phyloP scores from a whole-genome alignment of 2,888 invertebrate species.

The Hirudinaria manillensis region DNA sequence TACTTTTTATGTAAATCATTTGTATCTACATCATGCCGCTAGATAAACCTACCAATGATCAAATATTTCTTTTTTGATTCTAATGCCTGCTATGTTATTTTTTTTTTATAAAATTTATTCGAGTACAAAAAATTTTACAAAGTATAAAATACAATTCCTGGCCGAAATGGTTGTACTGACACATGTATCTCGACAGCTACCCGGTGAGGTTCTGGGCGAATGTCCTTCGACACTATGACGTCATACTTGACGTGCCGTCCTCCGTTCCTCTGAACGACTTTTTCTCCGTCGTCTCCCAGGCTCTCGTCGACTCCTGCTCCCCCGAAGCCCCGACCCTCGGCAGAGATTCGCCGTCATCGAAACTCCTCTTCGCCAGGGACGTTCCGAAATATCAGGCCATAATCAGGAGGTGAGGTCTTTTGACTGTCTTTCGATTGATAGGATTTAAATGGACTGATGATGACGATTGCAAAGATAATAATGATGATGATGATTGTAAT shows the following conservation, averaged over 20 bases:
- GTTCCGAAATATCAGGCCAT: conserved; percentile 49
- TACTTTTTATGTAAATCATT: too few relatives aligned
- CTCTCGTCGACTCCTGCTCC: conserved; percentile 99
- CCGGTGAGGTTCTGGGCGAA: conserved; percentile 91
- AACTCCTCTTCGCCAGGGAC: conserved; percentile 97
- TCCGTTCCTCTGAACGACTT: conserved; percentile 96
- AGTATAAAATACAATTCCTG: too few relatives aligned
- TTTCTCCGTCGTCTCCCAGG: conserved; percentile 96
- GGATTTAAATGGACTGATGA: not conserved
- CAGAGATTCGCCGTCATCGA: conserved; percentile 97
- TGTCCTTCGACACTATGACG: conserved; percentile 97
- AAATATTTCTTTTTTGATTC: too few relatives aligned
- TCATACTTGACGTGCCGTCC: conserved; percentile 95
- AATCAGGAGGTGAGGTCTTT: conserved; percentile 50
- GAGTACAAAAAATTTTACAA: too few relatives aligned
- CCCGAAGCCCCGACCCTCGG: conserved; percentile 94
- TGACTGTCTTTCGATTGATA: not conserved
- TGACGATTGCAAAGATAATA: not conserved
- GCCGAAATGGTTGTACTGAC: too few relatives aligned
- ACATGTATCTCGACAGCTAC: conserved; percentile 55
- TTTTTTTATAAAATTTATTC: too few relatives aligned
- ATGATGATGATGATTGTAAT: too few relatives aligned
- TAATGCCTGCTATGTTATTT: too few relatives aligned
- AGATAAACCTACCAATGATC: too few relatives aligned
- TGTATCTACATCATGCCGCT: too few relatives aligned